phyloP scores from a whole-genome alignment of 2,113 vertebrate species.

The Scalopus aquaticus region DNA sequence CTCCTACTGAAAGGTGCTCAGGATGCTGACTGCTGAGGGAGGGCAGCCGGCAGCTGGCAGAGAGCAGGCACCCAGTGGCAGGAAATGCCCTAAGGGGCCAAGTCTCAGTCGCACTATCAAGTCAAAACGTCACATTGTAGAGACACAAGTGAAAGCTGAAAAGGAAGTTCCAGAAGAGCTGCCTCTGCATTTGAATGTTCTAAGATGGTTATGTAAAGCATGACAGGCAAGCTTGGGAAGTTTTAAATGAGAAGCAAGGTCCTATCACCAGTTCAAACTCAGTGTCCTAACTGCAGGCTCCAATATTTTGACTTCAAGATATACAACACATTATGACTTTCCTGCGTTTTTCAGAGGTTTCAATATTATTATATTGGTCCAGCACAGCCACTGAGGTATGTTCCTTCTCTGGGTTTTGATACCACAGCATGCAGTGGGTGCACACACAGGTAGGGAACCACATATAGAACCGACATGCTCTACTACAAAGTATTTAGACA shows the following conservation, averaged over 20 bases:
- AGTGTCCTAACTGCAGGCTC: neutral
- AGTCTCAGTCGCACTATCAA: neutral
- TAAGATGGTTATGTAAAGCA: neutral
- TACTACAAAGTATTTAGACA: neutral
- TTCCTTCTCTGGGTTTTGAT: neutral
- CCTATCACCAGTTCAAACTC: neutral
- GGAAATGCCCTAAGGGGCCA: neutral
- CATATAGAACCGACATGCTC: neutral
- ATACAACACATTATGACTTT: neutral
- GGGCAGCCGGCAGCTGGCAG: neutral
- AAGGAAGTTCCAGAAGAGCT: neutral
- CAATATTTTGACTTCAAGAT: neutral
- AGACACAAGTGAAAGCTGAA: neutral
- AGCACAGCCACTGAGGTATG: neutral
- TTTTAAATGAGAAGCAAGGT: neutral
- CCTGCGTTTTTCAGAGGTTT: neutral
- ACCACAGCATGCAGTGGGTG: neutral
- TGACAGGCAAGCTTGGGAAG: neutral
- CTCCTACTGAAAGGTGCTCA: neutral
- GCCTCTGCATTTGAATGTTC: neutral
- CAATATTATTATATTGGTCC: neutral
- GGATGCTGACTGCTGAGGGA: neutral
- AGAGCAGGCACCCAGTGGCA: no score
- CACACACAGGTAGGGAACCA: neutral
- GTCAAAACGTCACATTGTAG: neutral